Evolutionary conservation across 1,140 invertebrate species (phyloP).

Genomic region (Drosophila ironensis): DNA sequence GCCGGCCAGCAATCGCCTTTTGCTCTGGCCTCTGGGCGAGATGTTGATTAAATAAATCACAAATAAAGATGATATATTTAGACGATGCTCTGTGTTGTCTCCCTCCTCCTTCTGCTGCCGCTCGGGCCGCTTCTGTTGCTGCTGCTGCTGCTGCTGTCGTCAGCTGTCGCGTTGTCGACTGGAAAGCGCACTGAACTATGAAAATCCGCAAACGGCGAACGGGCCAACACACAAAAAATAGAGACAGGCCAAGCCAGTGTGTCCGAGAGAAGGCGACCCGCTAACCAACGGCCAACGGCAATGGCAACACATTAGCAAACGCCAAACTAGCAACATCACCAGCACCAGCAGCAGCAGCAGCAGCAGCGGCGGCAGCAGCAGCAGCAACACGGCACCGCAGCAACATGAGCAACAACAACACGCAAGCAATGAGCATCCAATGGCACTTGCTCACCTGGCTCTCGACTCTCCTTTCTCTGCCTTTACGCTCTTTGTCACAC

Average conservation of each 20-base stretch:
- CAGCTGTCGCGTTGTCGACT: conserved; percentile 68
- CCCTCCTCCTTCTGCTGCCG: background rate
- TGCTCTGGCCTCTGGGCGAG: conserved; percentile 23
- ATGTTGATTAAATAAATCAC: conserved; percentile 67
- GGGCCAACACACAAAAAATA: conserved; percentile 39
- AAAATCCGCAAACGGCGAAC: conserved; percentile 55
- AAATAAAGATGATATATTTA: conserved; percentile 66
- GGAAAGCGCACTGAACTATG: conserved; percentile 80
- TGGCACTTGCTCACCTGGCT: conserved; percentile 59
- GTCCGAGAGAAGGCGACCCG: conserved; percentile 42
- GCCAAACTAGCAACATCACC: conserved; percentile 20
- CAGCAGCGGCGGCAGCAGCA: conserved; percentile 11
- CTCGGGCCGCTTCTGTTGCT: background rate
- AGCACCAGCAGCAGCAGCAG: background rate
- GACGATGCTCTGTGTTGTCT: conserved; percentile 11
- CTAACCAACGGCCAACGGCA: conserved; percentile 41
- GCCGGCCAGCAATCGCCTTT: conserved; percentile 1
- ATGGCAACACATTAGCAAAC: conserved; percentile 6
- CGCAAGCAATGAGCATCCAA: conserved; percentile 60
- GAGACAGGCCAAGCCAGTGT: conserved; percentile 33
- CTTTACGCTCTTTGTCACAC: background rate
- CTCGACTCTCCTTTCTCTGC: conserved; percentile 26
- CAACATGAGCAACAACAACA: conserved; percentile 12
- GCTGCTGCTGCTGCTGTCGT: conserved; percentile 45
- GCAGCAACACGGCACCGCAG: conserved; percentile 8